Conservation (phyloP, 2,113 vertebrate species). For the Blennius ocellaris region DNA sequence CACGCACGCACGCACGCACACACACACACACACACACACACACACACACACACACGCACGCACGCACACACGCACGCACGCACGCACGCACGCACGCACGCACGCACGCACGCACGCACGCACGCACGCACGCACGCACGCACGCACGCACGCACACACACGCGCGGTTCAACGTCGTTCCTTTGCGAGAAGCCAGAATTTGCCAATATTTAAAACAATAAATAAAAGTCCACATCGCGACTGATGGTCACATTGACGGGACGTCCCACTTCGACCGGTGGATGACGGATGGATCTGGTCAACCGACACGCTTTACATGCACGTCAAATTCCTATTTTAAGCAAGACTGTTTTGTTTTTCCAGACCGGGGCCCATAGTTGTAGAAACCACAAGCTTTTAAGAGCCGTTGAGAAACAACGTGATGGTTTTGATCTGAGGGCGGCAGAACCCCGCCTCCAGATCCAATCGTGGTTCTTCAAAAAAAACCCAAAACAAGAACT, state of each 20-base stretch:
- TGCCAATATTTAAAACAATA: too few relatives aligned
- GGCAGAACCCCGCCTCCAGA: conserved; percentile 5
- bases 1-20: not conserved
- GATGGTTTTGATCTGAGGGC: not conserved
- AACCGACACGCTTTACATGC: not conserved
- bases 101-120: conserved; percentile 28
- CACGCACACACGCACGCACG: conserved; percentile 1
- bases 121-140: not conserved
- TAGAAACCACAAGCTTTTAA: not conserved
- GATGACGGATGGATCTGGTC: too few relatives aligned
- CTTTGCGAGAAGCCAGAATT: too few relatives aligned
- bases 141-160: conserved; percentile 1
- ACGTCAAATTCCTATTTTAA: not conserved
- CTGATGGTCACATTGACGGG: too few relatives aligned
- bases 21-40: conserved; percentile 4
- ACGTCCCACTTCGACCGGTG: too few relatives aligned
- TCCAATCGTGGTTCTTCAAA: not conserved
- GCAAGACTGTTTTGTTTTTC: not conserved
- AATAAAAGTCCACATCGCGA: too few relatives aligned
- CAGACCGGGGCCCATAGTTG: not conserved
- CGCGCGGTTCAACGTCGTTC: too few relatives aligned
- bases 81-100: conserved; percentile 15
- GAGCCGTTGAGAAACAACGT: not conserved
- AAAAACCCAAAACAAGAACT: conserved; percentile 15
- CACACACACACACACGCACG: conserved; percentile 46